phyloP scores from a whole-genome alignment of 2,797 vertebrate genomes.

The Phataginus tetradactyla region DNA sequence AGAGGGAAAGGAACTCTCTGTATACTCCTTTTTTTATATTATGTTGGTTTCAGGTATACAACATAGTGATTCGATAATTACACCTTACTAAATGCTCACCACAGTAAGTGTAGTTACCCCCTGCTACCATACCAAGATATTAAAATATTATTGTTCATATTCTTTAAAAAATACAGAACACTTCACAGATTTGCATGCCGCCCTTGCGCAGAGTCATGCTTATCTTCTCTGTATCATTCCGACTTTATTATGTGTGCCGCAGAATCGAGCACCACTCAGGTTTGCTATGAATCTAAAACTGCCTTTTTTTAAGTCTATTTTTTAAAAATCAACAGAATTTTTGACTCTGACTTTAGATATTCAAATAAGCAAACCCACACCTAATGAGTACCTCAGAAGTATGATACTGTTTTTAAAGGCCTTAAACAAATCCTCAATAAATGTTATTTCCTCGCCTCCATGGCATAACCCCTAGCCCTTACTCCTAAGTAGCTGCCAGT shows the following conservation, averaged over 20 bases:
- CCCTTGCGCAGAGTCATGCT: too few species aligned
- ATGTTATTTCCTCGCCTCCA: background rate
- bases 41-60: too few species aligned
- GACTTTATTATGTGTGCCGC: too few species aligned
- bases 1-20: background rate
- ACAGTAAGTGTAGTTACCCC: too few species aligned
- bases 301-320: background rate
- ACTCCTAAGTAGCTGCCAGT: background rate
- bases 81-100: too few species aligned
- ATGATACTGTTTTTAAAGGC: background rate
- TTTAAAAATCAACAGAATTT: background rate
- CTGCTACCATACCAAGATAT: too few species aligned
- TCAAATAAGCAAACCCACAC: background rate
- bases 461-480: background rate
- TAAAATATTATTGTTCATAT: too few species aligned
- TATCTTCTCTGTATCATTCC: too few species aligned
- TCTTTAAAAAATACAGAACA: too few species aligned
- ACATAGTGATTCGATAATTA: too few species aligned
- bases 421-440: conserved; percentile 6
- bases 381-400: background rate
- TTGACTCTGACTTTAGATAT: conserved; percentile 10
- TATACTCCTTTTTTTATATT: too few species aligned
- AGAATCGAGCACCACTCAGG: background rate
- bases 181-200: too few species aligned
- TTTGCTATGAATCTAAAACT: background rate